Conservation (phyloP, 1,140 invertebrate genomes). For the Cydia amplana region DNA sequence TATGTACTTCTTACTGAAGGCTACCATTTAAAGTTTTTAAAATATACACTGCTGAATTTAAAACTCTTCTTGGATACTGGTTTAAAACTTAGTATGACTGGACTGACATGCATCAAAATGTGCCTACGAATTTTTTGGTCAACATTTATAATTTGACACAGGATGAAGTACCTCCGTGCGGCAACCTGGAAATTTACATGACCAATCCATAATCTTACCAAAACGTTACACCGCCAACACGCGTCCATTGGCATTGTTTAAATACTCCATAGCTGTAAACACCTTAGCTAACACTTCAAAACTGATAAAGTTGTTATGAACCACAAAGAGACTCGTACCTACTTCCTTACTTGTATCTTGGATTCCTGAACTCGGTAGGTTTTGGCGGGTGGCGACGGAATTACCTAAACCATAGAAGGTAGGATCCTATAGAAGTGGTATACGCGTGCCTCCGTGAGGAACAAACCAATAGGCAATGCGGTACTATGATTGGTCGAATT, state of each 20-base stretch:
- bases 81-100: no score
- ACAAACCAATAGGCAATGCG: no score
- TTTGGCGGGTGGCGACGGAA: neutral
- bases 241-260: constrained; percentile 26
- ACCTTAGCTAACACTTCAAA: constrained; percentile 24
- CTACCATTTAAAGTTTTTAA: no score
- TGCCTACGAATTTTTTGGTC: neutral
- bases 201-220: neutral
- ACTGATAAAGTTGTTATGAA: constrained; percentile 24
- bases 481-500: no score
- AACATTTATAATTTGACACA: neutral
- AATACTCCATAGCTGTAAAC: neutral
- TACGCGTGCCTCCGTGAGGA: no score
- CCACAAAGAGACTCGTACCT: constrained; percentile 17
- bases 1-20: no score
- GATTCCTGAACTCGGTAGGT: neutral
- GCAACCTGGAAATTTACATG: constrained; percentile 16
- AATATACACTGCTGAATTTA: no score
- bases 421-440: no score
- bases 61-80: no score
- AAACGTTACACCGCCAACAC: neutral
- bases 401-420: no score
- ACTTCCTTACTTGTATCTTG: constrained; percentile 19
- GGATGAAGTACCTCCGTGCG: neutral
- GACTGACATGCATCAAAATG: no score